These are phyloP conservation scores for Hypomesus transpacificus DNA, from an alignment of 2,113 vertebrate genomes.

Conservation along the genomic window DNA sequence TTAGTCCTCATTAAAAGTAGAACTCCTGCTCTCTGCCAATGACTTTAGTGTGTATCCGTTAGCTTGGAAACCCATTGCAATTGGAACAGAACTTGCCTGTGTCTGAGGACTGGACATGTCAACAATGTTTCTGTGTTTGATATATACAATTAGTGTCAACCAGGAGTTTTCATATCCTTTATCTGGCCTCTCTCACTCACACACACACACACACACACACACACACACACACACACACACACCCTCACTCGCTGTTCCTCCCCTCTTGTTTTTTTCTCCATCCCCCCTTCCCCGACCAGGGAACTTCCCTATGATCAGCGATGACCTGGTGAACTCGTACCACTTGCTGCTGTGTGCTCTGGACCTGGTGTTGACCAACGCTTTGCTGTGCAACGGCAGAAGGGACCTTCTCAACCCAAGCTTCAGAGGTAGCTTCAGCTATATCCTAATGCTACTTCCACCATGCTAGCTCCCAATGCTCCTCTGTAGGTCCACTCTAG, in stretches of 20 bases:
- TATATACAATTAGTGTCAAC: too few relatives aligned
- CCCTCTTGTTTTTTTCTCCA: background rate
- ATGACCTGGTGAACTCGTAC: constrained; percentile 95
- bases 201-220: background rate
- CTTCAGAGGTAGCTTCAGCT: constrained; percentile 78
- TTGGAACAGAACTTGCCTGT: constrained; percentile 54
- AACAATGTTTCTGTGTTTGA: background rate
- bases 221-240: background rate
- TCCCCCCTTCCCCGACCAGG: constrained; percentile 61
- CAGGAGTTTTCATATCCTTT: background rate
- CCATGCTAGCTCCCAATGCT: background rate
- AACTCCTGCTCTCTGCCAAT: background rate
- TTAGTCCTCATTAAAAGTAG: background rate
- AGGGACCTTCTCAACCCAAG: constrained; percentile 87
- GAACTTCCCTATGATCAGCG: constrained; percentile 97
- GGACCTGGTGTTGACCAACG: constrained; percentile 88
- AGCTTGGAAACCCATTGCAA: constrained; percentile 46
- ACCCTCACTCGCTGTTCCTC: background rate
- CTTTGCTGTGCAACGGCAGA: constrained; percentile 83
- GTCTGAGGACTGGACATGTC: constrained; percentile 16
- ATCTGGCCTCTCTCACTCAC: background rate
- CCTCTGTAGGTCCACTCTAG: background rate
- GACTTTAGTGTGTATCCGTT: constrained; percentile 34
- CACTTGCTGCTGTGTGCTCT: constrained; percentile 89
- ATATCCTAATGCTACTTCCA: background rate